phyloP scores from a whole-genome alignment of 2,797 vertebrate species.

The Oreochromis grahami region DNA sequence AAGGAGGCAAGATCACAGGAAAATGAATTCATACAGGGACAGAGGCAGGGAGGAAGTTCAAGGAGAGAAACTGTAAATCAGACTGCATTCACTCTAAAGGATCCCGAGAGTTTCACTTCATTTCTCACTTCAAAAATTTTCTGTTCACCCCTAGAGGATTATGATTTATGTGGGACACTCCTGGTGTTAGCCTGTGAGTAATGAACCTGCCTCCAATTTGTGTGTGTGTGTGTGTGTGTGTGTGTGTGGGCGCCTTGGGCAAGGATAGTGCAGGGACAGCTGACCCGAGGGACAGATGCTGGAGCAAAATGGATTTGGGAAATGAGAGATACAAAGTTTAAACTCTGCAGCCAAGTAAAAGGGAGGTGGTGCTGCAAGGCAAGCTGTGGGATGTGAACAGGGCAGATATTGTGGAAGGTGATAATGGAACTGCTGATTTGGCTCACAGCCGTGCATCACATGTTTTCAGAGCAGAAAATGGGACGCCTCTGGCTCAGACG shows the following conservation, averaged over 20 bases:
- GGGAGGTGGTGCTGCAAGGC: not conserved
- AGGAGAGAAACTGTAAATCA: not conserved
- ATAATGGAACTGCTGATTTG: not conserved
- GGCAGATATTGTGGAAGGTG: not conserved
- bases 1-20: not conserved
- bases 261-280: conserved; percentile 29
- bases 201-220: conserved; percentile 4
- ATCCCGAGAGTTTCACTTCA: not conserved
- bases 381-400: not conserved
- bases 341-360: not conserved
- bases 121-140: not conserved
- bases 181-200: conserved; percentile 28
- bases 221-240: not conserved
- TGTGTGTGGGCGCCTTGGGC: conserved; percentile 10
- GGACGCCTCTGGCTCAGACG: not conserved
- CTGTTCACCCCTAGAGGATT: not conserved
- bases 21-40: not conserved
- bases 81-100: not conserved
- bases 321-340: conserved; percentile 15
- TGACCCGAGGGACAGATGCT: conserved; percentile 23
- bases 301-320: conserved; percentile 23
- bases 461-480: conserved; percentile 8
- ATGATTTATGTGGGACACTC: conserved; percentile 40
- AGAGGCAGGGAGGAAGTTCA: conserved; percentile 2
- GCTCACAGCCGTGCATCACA: not conserved